Base-by-base conservation (phyloP, 2,113 vertebrate species). In the Lathamus discolor region DNA sequence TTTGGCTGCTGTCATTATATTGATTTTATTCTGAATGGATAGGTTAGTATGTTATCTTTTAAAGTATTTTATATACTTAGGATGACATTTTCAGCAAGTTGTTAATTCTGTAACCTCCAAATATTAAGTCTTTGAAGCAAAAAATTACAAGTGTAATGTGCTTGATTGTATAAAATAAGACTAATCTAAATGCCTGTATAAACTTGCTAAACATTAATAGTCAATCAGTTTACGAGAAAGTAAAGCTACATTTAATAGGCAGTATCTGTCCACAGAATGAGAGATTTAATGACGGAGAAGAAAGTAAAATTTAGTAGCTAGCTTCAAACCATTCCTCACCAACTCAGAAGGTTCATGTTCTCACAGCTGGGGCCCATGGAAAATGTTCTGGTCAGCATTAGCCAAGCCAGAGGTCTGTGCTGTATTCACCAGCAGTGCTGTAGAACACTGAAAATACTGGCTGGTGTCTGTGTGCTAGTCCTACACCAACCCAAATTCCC, bases 81-180 rank as follows among this genome's bases (percentile, higher is more conserved):
- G 48, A 66, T 90, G 61, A 83, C 76, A 93, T 96, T 95, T 95
- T 96, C 44, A 68, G 33, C 7, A 24, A 94, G 35, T 54, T 93
- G 48, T 63, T 94, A 93, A 91, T 96, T 95, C 29, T 48, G 48
- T 70, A 75, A 73, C 77, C 92, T 95, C 86, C 97, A 98, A 86
- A 94, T 97, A 93, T 96, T 91, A 90, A 83, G 88, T 91, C 94
- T 94, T 85, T 91, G 94, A 97, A 95, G 91, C 94, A 98, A 97
- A 97, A 97, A 96, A 96, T 84, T 91, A 95, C 92, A 96, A 96
- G 75, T 90, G 85, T 96, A 85, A 92, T 54, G 37, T 86, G 49
- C 95, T 97, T 79, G 73, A 94, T 63, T 93, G 92, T 63, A 31
- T 94, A 95, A 96, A 97, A 92, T 85, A 92, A 96, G 81, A 97